Base-by-base conservation (phyloP, 2,888 invertebrate species). In the Eupithecia dodoneata region DNA sequence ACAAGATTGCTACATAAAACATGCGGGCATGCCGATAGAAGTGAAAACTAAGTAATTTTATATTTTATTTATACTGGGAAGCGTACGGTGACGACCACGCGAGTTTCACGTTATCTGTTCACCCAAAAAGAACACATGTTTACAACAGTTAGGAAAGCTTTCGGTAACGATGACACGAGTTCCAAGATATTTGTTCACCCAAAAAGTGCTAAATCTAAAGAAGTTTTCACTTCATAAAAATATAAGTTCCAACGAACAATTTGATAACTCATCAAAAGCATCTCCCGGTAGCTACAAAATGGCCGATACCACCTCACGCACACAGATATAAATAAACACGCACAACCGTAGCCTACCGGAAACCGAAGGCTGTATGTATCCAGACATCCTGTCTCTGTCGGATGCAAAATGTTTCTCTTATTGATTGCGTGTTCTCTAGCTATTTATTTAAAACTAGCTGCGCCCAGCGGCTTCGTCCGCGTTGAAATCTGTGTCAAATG, bases 301-400 rank as follows among this genome's bases (percentile, higher is more conserved):
- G 76, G 71, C 49, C 55, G 72, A 15, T 13, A 45, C 55, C 55
- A 59, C 69, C 70, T 52, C 71, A 41, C 70, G 47, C 70, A 70
- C 70, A 70, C 70, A 49, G 18, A 18, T 30, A 45, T 45, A 69
- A 69, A 47, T 47, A 63, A n/a, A 18, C 71, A 78, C 75, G 75
- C 75, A 67, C 70, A 59, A 73, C 52, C 44, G 55, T 10, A 41
- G 65, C 52, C n/a, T n/a, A 49, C 45, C 59, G 67, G 44, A 73
- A 42, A 69, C 47, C 55, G 67, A 49, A n/a, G 59, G 72, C 63
- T 67, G 30, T 74, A 72, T 75, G n/a, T 74, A 73, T 75, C 73
- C 66, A 75, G 77, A 71, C 63, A 59, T 73, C 72, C 67, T 71
- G 67, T 78, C 75, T 71, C 78, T 18, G 73, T 75, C 75, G 13